A percentile compares a stretch with the other conserved stretches of the same genome.
phyloP scores from a whole-genome alignment of 2,113 vertebrate species.

The Chauna torquata region DNA sequence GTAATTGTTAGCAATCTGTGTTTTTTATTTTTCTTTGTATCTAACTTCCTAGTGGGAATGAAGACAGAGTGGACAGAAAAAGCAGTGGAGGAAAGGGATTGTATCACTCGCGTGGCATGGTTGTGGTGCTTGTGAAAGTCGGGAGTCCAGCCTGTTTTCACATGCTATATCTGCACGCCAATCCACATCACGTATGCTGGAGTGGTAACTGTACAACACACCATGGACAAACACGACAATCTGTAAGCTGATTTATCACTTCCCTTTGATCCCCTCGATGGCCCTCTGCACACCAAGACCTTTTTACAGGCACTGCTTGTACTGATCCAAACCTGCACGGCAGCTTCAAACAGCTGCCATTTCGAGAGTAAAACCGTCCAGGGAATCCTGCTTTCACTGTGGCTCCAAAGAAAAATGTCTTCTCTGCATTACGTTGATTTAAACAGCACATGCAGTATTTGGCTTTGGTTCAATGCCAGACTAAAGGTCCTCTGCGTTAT shows the following conservation, averaged over 20 bases:
- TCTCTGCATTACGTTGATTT: neutral
- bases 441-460: neutral
- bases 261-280: neutral
- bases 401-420: neutral
- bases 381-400: neutral
- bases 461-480: neutral
- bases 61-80: neutral
- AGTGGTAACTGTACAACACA: neutral
- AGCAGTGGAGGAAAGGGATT: neutral
- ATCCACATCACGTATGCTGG: rapidly evolving
- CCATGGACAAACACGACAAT: neutral
- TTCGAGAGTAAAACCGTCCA: neutral
- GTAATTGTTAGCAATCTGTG: neutral
- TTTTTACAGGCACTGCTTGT: neutral
- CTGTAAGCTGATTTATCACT: neutral
- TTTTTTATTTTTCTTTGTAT: neutral
- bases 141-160: rapidly evolving
- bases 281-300: neutral
- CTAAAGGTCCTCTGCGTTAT: constrained; percentile 11
- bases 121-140: neutral
- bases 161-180: neutral
- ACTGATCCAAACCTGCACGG: rapidly evolving
- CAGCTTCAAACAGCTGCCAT: neutral
- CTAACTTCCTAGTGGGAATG: neutral
- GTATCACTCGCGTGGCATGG: neutral